Evolutionary conservation across 2,888 invertebrate species (phyloP).

Genomic region (Lottia gigantea): DNA sequence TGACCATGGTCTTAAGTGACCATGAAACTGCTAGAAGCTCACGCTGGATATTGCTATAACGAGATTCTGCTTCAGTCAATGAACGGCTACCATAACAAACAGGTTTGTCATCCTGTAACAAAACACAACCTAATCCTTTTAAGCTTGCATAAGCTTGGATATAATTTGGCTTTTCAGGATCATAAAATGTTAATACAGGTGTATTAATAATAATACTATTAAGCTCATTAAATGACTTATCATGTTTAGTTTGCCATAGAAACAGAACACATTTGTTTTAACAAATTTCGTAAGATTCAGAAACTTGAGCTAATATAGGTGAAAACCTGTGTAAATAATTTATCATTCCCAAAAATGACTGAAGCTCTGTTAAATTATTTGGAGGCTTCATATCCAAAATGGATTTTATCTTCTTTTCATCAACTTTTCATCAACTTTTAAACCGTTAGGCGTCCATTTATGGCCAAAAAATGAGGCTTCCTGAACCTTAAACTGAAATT

Average conservation of each 20-base stretch:
- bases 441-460: no score
- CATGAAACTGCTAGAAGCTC: no score
- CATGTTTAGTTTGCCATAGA: not conserved
- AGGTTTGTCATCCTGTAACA: conserved; percentile 36
- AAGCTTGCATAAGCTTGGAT: conserved; percentile 28
- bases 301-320: conserved; percentile 1
- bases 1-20: conserved; percentile 28
- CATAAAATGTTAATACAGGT: not conserved
- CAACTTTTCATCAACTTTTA: no score
- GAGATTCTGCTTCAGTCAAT: no score
- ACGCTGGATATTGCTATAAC: conserved; percentile 35
- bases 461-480: no score
- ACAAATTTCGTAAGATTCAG: not conserved
- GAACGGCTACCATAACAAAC: conserved; percentile 34
- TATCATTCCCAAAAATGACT: conserved; percentile 17
- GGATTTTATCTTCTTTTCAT: conserved; percentile 24
- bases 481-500: no score
- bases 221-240: not conserved
- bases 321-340: conserved; percentile 19
- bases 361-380: conserved; percentile 16
- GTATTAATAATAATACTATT: not conserved
- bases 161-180: not conserved
- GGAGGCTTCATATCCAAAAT: conserved; percentile 24
- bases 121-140: conserved; percentile 30
- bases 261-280: not conserved